Evolutionary conservation across 2,797 vertebrate species (phyloP).

Genomic region (Acomys russatus): DNA sequence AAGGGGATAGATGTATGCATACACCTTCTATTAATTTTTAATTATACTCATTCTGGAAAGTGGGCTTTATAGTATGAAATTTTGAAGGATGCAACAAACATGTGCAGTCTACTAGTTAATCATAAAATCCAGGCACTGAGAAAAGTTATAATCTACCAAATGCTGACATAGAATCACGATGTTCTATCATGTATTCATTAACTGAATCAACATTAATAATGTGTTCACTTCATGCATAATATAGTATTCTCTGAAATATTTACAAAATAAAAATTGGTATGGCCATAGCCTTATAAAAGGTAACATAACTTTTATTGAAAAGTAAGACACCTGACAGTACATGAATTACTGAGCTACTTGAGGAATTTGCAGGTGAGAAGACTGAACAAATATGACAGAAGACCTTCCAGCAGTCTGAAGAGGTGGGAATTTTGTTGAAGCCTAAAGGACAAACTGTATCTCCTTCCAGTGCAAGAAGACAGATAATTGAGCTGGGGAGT

Average conservation of each 20-base stretch:
- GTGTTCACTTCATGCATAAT: not conserved
- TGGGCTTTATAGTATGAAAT: not conserved
- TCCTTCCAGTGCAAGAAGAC: not conserved
- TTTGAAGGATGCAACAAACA: not conserved
- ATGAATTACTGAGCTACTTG: not conserved
- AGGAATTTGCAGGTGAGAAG: not conserved
- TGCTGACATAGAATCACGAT: not conserved
- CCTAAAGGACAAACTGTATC: not conserved
- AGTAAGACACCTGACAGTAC: not conserved
- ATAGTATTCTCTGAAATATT: not conserved
- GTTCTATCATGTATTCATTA: not conserved
- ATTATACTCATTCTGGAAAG: not conserved
- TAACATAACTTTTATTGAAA: not conserved
- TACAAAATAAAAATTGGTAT: not conserved
- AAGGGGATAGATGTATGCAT: not conserved
- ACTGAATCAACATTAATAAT: slow-evolving; percentile 25
- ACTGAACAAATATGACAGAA: slow-evolving; percentile 20
- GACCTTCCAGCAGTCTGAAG: not conserved
- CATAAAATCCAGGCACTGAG: not conserved
- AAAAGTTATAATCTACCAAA: not conserved
- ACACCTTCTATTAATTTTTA: not conserved
- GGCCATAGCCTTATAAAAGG: not conserved
- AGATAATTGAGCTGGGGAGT: no score
- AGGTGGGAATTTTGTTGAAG: not conserved
- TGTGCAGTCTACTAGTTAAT: not conserved